These are phyloP conservation scores for Drosophila longiperda DNA, from an alignment of 2,888 invertebrate genomes.

Conservation along the genomic window DNA sequence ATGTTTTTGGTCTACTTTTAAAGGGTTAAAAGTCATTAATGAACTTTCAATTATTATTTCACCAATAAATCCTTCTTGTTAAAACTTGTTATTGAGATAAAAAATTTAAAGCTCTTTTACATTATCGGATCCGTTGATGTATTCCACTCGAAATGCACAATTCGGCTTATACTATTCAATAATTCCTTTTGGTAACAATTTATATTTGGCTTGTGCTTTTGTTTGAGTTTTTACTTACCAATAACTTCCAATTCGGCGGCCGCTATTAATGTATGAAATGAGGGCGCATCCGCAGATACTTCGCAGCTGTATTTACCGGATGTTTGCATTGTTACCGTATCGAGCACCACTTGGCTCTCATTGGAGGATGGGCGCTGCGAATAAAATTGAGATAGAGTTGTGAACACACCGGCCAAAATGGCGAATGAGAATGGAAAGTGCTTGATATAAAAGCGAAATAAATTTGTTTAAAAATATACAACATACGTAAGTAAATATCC, in stretches of 20 bases:
- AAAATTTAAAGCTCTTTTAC: background rate
- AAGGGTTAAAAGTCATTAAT: background rate
- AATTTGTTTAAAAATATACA: constrained; percentile 50
- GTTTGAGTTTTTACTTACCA: constrained; percentile 79
- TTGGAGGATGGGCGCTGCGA: constrained; percentile 81
- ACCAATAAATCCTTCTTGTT: background rate
- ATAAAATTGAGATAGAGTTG: background rate
- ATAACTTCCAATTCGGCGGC: constrained; percentile 85
- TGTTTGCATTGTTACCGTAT: constrained; percentile 81
- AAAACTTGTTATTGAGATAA: too few species aligned
- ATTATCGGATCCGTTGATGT: background rate
- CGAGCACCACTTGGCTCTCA: constrained; percentile 84
- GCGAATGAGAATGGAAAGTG: constrained; percentile 35
- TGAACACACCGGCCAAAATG: constrained; percentile 6
- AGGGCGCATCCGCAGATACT: constrained; percentile 85
- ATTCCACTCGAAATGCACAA: background rate
- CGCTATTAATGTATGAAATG: constrained; percentile 85
- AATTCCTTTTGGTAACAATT: constrained; percentile 12
- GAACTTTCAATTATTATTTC: background rate
- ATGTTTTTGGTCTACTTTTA: background rate
- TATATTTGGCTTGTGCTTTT: constrained; percentile 14
- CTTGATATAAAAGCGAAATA: constrained; percentile 46
- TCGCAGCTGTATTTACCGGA: constrained; percentile 85
- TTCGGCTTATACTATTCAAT: constrained; percentile 11
- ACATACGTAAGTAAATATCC: background rate